These are phyloP conservation scores for Recurvirostra avosetta DNA, from an alignment of 2,113 vertebrate species.

Conservation along the genomic window DNA sequence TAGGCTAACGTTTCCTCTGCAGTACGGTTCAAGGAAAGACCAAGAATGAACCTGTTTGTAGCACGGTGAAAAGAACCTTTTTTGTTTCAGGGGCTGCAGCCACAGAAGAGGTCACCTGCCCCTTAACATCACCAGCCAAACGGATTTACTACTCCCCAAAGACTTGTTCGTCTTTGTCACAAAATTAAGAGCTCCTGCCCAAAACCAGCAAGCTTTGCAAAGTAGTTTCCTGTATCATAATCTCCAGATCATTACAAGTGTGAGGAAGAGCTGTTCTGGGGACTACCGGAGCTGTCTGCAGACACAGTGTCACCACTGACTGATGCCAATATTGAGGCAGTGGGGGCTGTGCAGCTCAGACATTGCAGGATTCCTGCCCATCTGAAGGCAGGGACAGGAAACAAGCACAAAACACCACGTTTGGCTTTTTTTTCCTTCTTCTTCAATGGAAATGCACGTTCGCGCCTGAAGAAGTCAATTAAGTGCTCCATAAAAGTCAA, in stretches of 20 bases:
- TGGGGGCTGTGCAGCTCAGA: slow-evolving; percentile 12
- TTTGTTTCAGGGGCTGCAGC: slow-evolving; percentile 66
- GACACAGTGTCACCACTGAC: slow-evolving; percentile 70
- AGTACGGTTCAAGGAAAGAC: slow-evolving; percentile 80
- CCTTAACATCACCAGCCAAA: slow-evolving; percentile 70
- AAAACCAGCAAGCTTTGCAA: slow-evolving; percentile 75
- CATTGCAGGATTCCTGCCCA: background rate
- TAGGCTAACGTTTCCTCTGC: slow-evolving; percentile 80
- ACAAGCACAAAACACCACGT: background rate
- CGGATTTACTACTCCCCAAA: slow-evolving; percentile 69
- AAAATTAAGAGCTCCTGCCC: slow-evolving; percentile 74
- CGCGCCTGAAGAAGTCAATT: background rate
- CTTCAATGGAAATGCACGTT: background rate
- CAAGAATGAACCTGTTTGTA: slow-evolving; percentile 65
- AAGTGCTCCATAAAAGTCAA: background rate
- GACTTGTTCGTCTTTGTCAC: slow-evolving; percentile 72
- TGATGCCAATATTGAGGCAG: slow-evolving; percentile 21
- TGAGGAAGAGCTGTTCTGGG: slow-evolving; percentile 66
- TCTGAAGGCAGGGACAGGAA: slow-evolving; percentile 51
- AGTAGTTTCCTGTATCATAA: slow-evolving; percentile 76
- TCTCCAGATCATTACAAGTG: slow-evolving; percentile 69
- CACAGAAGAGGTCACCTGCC: slow-evolving; percentile 67
- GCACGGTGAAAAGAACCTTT: slow-evolving; percentile 52
- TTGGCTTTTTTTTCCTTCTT: background rate
- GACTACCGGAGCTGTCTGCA: slow-evolving; percentile 30